phyloP scores from a whole-genome alignment of 2,113 vertebrate species.

The Chloroceryle aenea region DNA sequence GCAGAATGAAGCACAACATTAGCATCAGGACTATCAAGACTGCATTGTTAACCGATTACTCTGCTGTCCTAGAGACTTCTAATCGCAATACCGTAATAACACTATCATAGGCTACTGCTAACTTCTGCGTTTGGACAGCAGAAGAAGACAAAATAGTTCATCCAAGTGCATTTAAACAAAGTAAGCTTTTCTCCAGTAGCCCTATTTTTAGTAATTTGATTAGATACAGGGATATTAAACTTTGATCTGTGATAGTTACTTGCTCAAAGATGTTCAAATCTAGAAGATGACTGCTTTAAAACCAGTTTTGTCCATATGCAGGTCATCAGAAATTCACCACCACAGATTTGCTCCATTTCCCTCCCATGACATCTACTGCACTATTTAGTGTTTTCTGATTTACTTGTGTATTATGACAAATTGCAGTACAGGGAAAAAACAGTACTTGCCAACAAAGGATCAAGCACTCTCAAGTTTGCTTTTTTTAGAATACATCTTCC shows the following conservation, averaged over 20 bases:
- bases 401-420: not conserved
- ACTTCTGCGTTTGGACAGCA: not conserved
- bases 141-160: not conserved
- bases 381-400: not conserved
- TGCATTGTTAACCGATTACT: not conserved
- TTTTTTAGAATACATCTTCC: not conserved
- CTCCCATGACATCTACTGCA: not conserved
- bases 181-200: not conserved
- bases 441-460: constrained; percentile 3
- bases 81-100: accelerated
- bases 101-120: not conserved
- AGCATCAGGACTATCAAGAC: not conserved
- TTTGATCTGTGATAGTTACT: not conserved
- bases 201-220: not conserved
- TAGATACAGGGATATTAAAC: not conserved
- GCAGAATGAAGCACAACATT: not conserved
- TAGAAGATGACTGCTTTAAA: not conserved
- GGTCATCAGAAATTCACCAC: not conserved
- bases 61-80: not conserved
- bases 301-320: not conserved
- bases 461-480: not conserved
- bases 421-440: not conserved
- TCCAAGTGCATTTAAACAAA: not conserved
- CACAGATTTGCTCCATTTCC: not conserved
- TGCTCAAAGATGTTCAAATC: not conserved